Percentiles rank a stretch among this genome's conserved stretches.
phyloP scores from a whole-genome alignment of 2,888 invertebrate genomes.

The Auanema sp. region DNA sequence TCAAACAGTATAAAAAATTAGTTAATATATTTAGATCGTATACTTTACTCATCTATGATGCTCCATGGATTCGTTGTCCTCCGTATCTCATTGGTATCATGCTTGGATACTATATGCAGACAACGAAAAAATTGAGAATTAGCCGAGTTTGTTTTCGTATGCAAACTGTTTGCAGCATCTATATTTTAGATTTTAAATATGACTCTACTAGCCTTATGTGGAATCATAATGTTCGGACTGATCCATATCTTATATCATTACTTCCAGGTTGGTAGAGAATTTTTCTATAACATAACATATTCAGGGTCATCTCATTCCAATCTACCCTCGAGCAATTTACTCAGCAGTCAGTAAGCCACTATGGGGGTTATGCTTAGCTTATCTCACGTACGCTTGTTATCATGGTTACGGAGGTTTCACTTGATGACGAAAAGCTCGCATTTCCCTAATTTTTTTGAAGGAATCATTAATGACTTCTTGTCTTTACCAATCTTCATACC shows the following conservation, averaged over 20 bases:
- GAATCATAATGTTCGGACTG: slow-evolving; percentile 7
- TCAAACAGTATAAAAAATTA: background rate
- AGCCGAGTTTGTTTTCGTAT: background rate
- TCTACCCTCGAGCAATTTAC: slow-evolving; percentile 7
- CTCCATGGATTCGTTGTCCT: slow-evolving; percentile 14
- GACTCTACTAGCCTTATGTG: background rate
- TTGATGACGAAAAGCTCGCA: background rate
- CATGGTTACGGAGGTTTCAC: slow-evolving; percentile 8
- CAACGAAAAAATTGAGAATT: slow-evolving; percentile 9
- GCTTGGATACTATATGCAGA: slow-evolving; percentile 12
- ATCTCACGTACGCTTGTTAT: slow-evolving; percentile 8
- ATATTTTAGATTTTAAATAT: slow-evolving; percentile 1
- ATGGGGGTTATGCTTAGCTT: slow-evolving; percentile 8
- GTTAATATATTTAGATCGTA: background rate
- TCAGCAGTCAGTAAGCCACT: slow-evolving; percentile 10
- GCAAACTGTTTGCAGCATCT: background rate
- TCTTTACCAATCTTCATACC: slow-evolving; percentile 14
- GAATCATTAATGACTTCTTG: slow-evolving; percentile 9
- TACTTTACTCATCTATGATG: slow-evolving; percentile 11
- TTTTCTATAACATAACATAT: too few relatives aligned
- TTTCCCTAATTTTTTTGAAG: background rate
- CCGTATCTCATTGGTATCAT: slow-evolving; percentile 14
- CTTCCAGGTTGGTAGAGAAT: slow-evolving; percentile 4
- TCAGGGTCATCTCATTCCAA: slow-evolving; percentile 9
- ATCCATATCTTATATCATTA: slow-evolving; percentile 7